Evolutionary conservation across 2,888 invertebrate species (phyloP), one percentile per base, ranked within the genome.

Genomic region (Plutella xylostella): DNA sequence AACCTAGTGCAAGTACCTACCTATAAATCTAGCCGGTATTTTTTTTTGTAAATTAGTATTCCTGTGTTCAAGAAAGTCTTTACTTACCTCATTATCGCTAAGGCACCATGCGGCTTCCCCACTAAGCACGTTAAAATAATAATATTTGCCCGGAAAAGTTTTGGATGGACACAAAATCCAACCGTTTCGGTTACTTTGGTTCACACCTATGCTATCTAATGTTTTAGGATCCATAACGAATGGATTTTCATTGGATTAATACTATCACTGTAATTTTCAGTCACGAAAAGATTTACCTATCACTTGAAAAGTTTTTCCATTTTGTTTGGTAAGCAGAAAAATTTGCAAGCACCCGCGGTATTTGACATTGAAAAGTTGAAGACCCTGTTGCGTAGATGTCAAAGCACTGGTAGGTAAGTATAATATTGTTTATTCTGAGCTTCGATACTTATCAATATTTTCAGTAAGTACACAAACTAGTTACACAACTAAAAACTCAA

Each of bases 101-200:
- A 64, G 44, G 53, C 59, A 57, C 79, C 79, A 79, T 14, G 56
- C 66, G 30, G 72, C 51, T 55, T 70, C 68, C 4, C 76, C 76
- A 46, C 53, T 76, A 3, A 50, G 11, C 14, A 69, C 63, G 54
- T 79, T 78, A 51, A 76, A 77, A 52, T 74, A 78, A 50, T 77
- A 79, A 49, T 61, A 69, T 56, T 74, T 72, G 4, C 74, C 76
- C 6, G 74, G 70, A 50, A 66, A 69, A 30, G 60, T 69, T 58
- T 71, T 75, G 0, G 77, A 77, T 1, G 65, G 68, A 48, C 72
- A 72, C 25, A 76, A 52, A 47, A 71, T 56, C 79, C 79, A 79
- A 1, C 45, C 46, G 43, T 60, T 22, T 28, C 4, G 3, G 12
- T 42, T 11, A n/a, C n/a, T n/a, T n/a, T n/a, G 9, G 28, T 12